phyloP scores from a whole-genome alignment of 37 sponge, comb jelly and placozoan genomes.

The Oscarella lobularis region DNA sequence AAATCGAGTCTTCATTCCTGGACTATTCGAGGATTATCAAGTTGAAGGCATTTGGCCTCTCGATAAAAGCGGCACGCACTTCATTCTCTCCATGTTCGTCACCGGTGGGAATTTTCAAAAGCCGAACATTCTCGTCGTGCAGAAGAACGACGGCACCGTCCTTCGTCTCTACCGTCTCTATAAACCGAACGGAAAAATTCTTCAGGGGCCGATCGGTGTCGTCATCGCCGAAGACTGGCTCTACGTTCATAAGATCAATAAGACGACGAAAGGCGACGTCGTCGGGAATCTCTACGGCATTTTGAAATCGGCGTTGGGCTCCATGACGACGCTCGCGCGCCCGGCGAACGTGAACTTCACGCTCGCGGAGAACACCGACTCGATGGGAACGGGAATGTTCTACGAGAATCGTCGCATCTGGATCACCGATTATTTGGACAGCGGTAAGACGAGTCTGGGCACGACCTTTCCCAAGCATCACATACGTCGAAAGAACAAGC shows the following conservation, averaged over 20 bases:
- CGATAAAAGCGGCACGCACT: background rate
- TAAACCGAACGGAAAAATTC: background rate
- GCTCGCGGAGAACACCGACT: background rate
- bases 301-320: background rate
- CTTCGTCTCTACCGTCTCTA: background rate
- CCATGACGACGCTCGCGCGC: background rate
- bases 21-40: slow-evolving; percentile 4
- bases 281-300: background rate
- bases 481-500: background rate
- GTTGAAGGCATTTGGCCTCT: background rate
- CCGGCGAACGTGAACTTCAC: background rate
- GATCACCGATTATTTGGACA: background rate
- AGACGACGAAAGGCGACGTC: background rate
- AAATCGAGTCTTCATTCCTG: background rate
- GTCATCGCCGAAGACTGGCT: background rate
- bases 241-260: too few species aligned
- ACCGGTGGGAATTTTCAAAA: background rate
- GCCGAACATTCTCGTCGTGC: background rate
- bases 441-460: background rate
- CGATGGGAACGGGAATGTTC: background rate
- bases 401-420: background rate
- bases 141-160: background rate
- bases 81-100: background rate
- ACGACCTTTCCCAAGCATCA: background rate
- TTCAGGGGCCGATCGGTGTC: background rate